Evolutionary conservation across 2,113 vertebrate species (phyloP).

Genomic region (Oxygymnocypris stewartii): DNA sequence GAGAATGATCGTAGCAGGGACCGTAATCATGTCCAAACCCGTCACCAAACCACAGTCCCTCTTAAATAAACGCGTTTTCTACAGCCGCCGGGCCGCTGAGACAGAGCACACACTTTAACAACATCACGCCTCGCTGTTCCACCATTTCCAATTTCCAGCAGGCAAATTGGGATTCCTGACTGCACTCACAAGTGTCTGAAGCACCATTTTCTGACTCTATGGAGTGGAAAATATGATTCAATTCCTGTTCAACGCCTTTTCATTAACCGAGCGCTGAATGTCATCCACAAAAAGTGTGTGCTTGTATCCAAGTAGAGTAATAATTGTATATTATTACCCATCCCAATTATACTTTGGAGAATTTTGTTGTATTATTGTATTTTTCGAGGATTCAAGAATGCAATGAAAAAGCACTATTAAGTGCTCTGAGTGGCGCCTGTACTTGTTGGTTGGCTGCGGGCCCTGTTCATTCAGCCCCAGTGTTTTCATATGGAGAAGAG

Average conservation of each 20-base stretch:
- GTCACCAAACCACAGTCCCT: constrained; percentile 45
- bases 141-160: constrained; percentile 75
- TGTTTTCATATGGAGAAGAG: constrained; percentile 37
- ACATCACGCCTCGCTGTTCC: constrained; percentile 67
- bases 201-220: constrained; percentile 77
- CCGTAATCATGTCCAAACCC: constrained; percentile 46
- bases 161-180: constrained; percentile 75
- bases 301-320: constrained; percentile 72
- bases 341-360: constrained; percentile 65
- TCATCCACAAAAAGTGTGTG: constrained; percentile 67
- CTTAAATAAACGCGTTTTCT: constrained; percentile 38
- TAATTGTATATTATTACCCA: constrained; percentile 68
- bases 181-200: constrained; percentile 72
- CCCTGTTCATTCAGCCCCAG: constrained; percentile 37
- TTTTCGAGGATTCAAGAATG: constrained; percentile 42
- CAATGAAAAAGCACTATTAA: constrained; percentile 54
- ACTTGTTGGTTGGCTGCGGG: constrained; percentile 25
- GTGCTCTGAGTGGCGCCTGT: constrained; percentile 30
- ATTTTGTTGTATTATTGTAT: constrained; percentile 61
- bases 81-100: constrained; percentile 55
- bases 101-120: constrained; percentile 58
- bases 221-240: constrained; percentile 79
- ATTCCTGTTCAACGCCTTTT: constrained; percentile 77
- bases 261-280: constrained; percentile 73
- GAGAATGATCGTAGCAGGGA: constrained; percentile 23